Percentiles rank a stretch among this genome's conserved stretches.
Conservation (phyloP, 2,888 invertebrate genomes). For the Platycheirus rosarum region DNA sequence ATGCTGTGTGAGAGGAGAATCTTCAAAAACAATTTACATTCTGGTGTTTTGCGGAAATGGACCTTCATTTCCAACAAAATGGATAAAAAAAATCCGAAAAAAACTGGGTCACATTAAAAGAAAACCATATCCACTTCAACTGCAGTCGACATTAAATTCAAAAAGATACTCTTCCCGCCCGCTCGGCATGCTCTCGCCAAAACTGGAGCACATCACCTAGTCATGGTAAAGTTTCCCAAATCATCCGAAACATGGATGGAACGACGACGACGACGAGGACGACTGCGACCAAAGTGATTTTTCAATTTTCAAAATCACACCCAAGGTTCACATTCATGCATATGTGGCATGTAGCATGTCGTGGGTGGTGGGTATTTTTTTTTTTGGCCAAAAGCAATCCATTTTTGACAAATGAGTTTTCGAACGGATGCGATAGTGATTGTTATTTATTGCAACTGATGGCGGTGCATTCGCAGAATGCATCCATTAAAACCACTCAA, state of each 20-base stretch:
- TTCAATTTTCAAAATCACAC: constrained; percentile 61
- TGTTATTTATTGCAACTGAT: constrained; percentile 42
- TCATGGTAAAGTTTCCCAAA: constrained; percentile 44
- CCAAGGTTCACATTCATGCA: constrained; percentile 27
- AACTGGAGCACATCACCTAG: constrained; percentile 55
- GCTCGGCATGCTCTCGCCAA: constrained; percentile 3
- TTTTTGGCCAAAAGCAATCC: constrained; percentile 32
- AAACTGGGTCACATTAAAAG: constrained; percentile 38
- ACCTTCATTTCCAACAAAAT: constrained; percentile 13
- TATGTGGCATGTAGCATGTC: neutral
- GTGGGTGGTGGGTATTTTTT: neutral
- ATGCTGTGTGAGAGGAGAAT: constrained; percentile 45
- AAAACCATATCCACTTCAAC: constrained; percentile 39
- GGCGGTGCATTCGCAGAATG: constrained; percentile 5
- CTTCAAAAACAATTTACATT: constrained; percentile 49
- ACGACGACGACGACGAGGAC: neutral
- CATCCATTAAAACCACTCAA: constrained; percentile 22
- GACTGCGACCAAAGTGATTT: constrained; percentile 52
- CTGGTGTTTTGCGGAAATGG: constrained; percentile 18
- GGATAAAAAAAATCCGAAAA: constrained; percentile 11
- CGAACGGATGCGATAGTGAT: constrained; percentile 55
- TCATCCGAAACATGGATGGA: constrained; percentile 27
- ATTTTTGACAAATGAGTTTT: constrained; percentile 66
- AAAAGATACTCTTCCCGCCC: constrained; percentile 1
- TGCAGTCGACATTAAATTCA: constrained; percentile 59